Evolutionary conservation across 1,140 invertebrate genomes (phyloP), one percentile per base, ranked within the genome.

Genomic region (Conus betulinus): DNA sequence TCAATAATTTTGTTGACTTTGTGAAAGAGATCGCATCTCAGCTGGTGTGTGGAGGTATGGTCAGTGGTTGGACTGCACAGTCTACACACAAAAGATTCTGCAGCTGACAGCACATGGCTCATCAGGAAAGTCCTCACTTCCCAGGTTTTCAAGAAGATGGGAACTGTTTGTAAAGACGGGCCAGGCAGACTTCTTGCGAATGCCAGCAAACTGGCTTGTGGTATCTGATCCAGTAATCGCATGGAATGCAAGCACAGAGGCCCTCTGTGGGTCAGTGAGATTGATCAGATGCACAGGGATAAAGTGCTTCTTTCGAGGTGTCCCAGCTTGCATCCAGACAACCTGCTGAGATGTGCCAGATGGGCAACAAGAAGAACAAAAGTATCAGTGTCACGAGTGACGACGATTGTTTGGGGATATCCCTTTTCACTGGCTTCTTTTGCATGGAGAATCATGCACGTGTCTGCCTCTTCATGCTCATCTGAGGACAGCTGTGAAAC

Each of bases 11-110:
- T 79, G 25, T 82, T 82, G 23, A 55, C 17, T 17, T 25, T 52
- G 39, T 52, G 79, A 39, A 82, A 82, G 11, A 82, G 79, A 55
- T 52, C 79, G 13, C 23, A 82, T 52, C 79, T 13, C 79, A 82
- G 11, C 23, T 52, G 51, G 10, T 82, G 79, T 7, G 23, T 82
- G 39, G 20, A 17, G 67, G 20, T 39, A 39, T 39, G 39, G 39
- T 39, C 39, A 39, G 39, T 39, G 39, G 39, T 39, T 39, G 39
- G 39, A 39, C 39, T 39, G 39, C 3, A 39, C 39, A 39, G 39
- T 39, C 39, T 39, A 39, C 39, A 39, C 39, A 39, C 39, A 39
- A 3, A 39, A 1, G 39, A 39, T 3, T 39, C 67, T 71, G 67
- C 67, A 71, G 3, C 20, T 13, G 67, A 13, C 20, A 71, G 67